A percentile compares a stretch with the other conserved stretches of the same genome.
Evolutionary conservation across 2,113 vertebrate genomes (phyloP).

Genomic region (Trematomus loennbergii): DNA sequence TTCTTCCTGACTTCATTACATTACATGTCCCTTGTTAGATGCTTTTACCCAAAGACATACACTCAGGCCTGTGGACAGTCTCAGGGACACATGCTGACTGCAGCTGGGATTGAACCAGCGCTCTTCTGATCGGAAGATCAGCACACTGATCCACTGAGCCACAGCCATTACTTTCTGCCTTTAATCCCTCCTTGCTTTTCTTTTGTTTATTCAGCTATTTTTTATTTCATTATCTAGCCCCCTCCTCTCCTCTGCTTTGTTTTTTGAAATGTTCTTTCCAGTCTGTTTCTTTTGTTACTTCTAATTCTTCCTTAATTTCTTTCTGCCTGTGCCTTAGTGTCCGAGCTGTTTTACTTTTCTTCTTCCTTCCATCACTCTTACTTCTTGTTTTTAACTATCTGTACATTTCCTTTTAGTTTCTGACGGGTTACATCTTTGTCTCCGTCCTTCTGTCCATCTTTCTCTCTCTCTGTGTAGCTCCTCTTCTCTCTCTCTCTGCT

Average conservation of each 20-base stretch:
- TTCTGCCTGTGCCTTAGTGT: neutral
- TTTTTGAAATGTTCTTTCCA: neutral
- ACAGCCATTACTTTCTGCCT: neutral
- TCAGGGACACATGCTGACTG: no score
- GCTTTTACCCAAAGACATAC: no score
- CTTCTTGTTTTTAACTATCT: neutral
- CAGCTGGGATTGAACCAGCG: no score
- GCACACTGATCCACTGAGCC: no score
- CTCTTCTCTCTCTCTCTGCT: slow-evolving; percentile 21
- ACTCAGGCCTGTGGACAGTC: no score
- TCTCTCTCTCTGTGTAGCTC: neutral
- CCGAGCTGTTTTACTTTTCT: neutral
- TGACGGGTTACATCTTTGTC: neutral
- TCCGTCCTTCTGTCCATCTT: neutral
- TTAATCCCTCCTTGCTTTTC: neutral
- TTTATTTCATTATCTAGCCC: neutral
- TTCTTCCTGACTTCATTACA: neutral
- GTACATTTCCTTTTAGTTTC: neutral
- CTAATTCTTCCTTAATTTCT: neutral
- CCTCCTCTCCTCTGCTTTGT: neutral
- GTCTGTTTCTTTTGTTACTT: neutral
- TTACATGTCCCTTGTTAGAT: no score
- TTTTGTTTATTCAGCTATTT: neutral
- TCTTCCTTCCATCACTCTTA: neutral
- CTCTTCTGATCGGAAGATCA: no score